Conservation (phyloP, 2,888 invertebrate genomes). For the Eubasilissa splendida region DNA sequence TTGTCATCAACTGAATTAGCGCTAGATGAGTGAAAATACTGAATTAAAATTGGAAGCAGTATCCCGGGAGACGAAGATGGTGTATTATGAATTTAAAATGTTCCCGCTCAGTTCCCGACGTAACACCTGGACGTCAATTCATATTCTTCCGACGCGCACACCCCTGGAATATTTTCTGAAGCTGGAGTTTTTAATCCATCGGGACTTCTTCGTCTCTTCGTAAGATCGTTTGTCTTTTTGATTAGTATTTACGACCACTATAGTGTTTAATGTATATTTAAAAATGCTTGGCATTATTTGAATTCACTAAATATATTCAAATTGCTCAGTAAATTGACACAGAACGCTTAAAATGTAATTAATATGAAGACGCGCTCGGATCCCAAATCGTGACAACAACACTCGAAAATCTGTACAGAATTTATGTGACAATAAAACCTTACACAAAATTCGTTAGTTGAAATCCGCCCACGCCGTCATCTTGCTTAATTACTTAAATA, state of each 20-base stretch:
- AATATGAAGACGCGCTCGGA: conserved; percentile 19
- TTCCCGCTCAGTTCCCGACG: background rate
- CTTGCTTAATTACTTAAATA: conserved; percentile 47
- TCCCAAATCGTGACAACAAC: conserved; percentile 15
- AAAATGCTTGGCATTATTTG: conserved; percentile 3
- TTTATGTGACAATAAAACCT: conserved; percentile 39
- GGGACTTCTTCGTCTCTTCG: no score
- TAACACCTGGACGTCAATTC: conserved; percentile 14
- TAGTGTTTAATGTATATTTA: background rate
- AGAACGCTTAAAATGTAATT: conserved; percentile 23
- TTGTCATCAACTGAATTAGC: no score
- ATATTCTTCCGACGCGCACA: conserved; percentile 2
- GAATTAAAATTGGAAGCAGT: no score
- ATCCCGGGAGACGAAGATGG: no score
- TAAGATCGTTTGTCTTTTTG: no score
- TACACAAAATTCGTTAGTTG: conserved; percentile 47
- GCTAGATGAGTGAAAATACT: no score
- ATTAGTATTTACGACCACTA: background rate
- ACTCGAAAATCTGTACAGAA: conserved; percentile 19
- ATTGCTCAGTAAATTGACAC: conserved; percentile 11
- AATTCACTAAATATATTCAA: conserved; percentile 26
- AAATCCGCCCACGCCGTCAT: conserved; percentile 36
- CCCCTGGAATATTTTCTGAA: background rate
- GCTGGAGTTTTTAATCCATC: no score
- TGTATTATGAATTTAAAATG: background rate